Conservation (phyloP, 2,888 invertebrate species). For the Synergus itoensis region DNA sequence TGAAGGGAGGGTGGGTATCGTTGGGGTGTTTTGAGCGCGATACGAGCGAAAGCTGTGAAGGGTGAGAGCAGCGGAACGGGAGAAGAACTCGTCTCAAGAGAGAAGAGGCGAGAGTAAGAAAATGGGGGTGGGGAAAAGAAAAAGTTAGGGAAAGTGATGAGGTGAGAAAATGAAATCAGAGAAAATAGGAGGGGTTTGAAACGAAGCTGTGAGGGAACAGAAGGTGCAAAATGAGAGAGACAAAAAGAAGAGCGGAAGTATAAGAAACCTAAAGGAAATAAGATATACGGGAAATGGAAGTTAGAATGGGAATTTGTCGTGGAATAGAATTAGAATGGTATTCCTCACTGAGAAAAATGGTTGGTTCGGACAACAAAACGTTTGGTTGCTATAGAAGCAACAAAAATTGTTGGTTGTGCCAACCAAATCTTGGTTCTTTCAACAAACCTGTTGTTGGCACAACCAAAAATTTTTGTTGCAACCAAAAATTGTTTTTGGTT, state of each 20-base stretch:
- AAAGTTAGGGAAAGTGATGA: conserved; percentile 45
- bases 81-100: conserved; percentile 31
- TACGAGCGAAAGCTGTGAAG: conserved; percentile 41
- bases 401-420: no score
- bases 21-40: conserved; percentile 43
- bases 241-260: background rate
- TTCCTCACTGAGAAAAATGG: no score
- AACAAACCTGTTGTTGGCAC: no score
- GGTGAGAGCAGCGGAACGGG: conserved; percentile 43
- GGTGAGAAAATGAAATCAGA: background rate
- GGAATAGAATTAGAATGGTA: no score
- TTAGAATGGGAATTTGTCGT: no score
- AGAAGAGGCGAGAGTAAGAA: conserved; percentile 22
- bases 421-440: no score
- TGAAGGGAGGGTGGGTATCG: conserved; percentile 62
- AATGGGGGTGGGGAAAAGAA: conserved; percentile 74
- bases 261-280: background rate
- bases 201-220: background rate
- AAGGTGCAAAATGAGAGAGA: background rate
- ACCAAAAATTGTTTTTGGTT: no score
- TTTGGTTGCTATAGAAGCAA: no score
- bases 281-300: background rate
- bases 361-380: no score
- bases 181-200: background rate
- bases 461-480: no score